These are phyloP conservation scores for Myathropa florea DNA, from an alignment of 2,888 invertebrate genomes.

Conservation along the genomic window DNA sequence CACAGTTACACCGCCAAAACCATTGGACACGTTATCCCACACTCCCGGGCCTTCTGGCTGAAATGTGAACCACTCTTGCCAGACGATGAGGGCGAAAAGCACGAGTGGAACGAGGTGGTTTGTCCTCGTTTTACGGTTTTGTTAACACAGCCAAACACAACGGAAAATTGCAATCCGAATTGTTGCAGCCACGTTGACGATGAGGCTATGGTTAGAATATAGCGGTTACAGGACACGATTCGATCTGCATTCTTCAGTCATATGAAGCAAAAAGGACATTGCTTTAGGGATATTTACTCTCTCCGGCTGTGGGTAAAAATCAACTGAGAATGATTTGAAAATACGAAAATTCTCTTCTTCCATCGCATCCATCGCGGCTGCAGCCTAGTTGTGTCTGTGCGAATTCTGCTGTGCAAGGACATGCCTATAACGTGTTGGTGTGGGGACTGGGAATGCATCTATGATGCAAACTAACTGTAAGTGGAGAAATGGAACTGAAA, in stretches of 20 bases:
- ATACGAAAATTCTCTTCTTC: conserved; percentile 25
- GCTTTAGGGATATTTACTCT: conserved; percentile 19
- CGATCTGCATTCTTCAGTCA: conserved; percentile 50
- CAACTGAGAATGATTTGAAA: conserved; percentile 25
- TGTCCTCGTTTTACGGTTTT: conserved; percentile 60
- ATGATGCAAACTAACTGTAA: conserved; percentile 30
- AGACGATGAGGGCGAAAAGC: not conserved
- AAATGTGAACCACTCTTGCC: conserved; percentile 1
- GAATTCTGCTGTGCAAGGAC: conserved; percentile 15
- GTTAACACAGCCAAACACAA: conserved; percentile 66
- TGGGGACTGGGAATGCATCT: conserved; percentile 24
- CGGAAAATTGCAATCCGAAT: conserved; percentile 64
- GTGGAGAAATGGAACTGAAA: not conserved
- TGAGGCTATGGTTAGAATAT: conserved; percentile 35
- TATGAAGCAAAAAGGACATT: conserved; percentile 25
- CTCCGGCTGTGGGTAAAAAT: conserved; percentile 20
- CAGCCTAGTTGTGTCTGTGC: not conserved
- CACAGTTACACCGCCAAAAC: conserved; percentile 27
- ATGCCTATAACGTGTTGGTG: conserved; percentile 28
- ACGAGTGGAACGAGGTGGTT: not conserved
- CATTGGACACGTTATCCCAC: not conserved
- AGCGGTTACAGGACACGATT: conserved; percentile 60
- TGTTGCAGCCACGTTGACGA: conserved; percentile 44
- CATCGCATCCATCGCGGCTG: not conserved
- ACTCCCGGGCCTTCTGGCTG: not conserved